Evolutionary conservation across 1,140 invertebrate species (phyloP).

Genomic region (Trinorchestia longiramus): DNA sequence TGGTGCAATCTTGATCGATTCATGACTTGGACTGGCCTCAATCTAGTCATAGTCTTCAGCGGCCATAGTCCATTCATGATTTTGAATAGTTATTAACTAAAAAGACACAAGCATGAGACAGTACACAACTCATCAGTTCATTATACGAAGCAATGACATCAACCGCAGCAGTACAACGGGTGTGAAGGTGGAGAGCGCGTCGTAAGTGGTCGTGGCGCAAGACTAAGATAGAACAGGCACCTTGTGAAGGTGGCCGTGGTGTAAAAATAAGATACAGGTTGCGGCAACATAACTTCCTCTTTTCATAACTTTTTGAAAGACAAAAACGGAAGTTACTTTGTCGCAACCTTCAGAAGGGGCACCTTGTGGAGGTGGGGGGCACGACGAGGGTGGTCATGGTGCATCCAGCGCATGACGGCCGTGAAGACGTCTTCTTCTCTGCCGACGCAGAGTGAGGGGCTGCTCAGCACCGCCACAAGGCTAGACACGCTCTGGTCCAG

Average conservation of each 20-base stretch:
- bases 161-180: neutral
- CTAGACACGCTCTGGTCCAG: constrained; percentile 71
- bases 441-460: constrained; percentile 74
- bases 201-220: neutral
- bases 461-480: constrained; percentile 73
- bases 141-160: too few relatives aligned
- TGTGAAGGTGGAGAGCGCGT: neutral
- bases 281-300: too few relatives aligned
- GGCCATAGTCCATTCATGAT: too few relatives aligned
- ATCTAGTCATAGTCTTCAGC: too few relatives aligned
- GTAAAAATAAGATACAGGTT: neutral
- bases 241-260: neutral
- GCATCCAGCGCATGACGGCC: constrained; percentile 74
- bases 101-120: too few relatives aligned
- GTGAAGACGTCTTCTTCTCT: constrained; percentile 75
- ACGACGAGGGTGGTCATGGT: constrained; percentile 70
- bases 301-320: neutral
- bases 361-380: constrained; percentile 64
- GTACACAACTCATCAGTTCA: too few relatives aligned
- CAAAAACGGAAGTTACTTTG: neutral
- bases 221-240: neutral
- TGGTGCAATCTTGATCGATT: too few relatives aligned
- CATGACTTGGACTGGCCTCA: too few relatives aligned
- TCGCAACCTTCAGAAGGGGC: too few relatives aligned
- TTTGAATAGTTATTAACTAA: too few relatives aligned